Evolutionary conservation across 92 coral and sea anemone genomes (phyloP), one percentile per base, ranked within the genome.

Genomic region (Muricea muricata): DNA sequence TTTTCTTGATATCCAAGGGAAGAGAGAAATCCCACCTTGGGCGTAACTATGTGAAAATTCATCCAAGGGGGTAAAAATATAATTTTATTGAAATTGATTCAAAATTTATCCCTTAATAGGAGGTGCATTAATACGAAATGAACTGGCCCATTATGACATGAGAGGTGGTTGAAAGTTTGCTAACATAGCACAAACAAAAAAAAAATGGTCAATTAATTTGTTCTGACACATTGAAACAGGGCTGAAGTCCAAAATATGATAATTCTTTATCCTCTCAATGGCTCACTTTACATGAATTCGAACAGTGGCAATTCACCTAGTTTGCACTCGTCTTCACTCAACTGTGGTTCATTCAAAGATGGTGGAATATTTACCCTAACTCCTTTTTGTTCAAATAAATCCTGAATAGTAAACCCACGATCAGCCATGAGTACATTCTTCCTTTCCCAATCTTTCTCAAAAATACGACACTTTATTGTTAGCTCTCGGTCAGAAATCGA

Each of bases 301-400:
- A 31, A 90, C 25, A 12, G 88, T 81, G 15, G 89, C 87, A 66
- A 84, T 80, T 41, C 93, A 42, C 50, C 85, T 61, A 20, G 89
- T 91, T 84, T 50, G 87, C 31, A 47, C 55, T 91, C 91, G 31
- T 26, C 31, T 40, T 90, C 87, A 10, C 61, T 78, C 78, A 90
- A 90, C 75, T 87, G 91, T 91, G 87, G 25, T 34, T 84, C 34
- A 74, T 87, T 91, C 89, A 90, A 83, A 50, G 84, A 90, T 35
- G 89, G 93, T 54, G 91, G 87, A 17, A 87, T 76, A 66, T 91
- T 91, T 34, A 84, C 93, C 35, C 24, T 84, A 10, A 88, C 91
- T 42, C 91, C 91, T 74, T 91, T 91, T 20, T 12, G 50, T 0
- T 80, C 94, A 15, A 91, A 65, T 78, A 87, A 73, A 28, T 84